Base-by-base conservation (phyloP, 2,113 vertebrate genomes). In the Anser cygnoides region DNA sequence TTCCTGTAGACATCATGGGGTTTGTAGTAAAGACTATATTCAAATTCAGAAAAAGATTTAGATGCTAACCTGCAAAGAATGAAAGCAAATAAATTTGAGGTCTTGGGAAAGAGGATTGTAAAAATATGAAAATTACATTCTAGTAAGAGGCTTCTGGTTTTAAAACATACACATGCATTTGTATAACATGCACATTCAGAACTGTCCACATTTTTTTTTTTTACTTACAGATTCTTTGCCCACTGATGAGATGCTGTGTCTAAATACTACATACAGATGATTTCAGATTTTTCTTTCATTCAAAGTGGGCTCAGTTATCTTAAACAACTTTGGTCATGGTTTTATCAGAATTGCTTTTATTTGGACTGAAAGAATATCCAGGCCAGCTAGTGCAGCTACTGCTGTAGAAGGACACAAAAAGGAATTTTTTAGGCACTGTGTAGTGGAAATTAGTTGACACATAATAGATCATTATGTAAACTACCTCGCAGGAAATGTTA, bases 281-380 rank as follows among this genome's bases (percentile, higher is more conserved):
- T 41, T 33, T 3, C 5, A 87, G 9, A 1, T 3, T 57, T 55
- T 33, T 39, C n/a, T 29, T 63, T 25, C 5, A 46, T 52, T 82
- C 35, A n/a, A 9, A 58, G 11, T 39, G 10, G 16, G 10, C 25
- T 58, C 0, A 0, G 23, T 59, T 78, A 39, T 31, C 37, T 39
- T n/a, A 31, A 58, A 17, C 16, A 43, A 17, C 46, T 89, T 72
- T 62, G 1, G 1, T 62, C 15, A 52, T 11, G 57, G 11, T 62
- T 89, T 66, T 62, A 62, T 44, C 41, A 89, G 33, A 52, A 52
- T 21, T 61, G 9, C 2, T 21, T n/a, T 62, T 72, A 23, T 72
- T 39, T 55, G 4, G 19, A 70, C 35, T 18, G 13, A 29, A 82
- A 22, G 15, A 21, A 16, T 62, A 39, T 13, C 22, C 5, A 13